Percentiles rank a stretch among this genome's conserved stretches.
Evolutionary conservation across 2,888 invertebrate species (phyloP).

Genomic region (Platycheirus albimanus): DNA sequence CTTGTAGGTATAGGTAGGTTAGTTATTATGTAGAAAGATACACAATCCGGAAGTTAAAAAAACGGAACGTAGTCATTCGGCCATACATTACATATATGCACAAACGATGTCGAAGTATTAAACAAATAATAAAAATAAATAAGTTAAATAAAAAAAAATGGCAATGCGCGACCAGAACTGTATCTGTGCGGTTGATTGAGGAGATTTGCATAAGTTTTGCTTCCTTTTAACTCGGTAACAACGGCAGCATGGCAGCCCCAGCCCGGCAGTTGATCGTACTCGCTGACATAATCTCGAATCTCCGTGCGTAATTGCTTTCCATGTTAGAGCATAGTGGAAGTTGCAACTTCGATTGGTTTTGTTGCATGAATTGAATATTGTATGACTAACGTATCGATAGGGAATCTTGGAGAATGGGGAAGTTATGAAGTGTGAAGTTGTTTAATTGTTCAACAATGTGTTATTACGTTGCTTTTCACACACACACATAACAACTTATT

Average conservation of each 20-base stretch:
- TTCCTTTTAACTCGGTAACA: constrained; percentile 53
- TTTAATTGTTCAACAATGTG: constrained; percentile 25
- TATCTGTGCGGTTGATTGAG: constrained; percentile 37
- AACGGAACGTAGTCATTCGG: constrained; percentile 52
- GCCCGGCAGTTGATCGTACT: background rate
- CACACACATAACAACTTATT: too few species aligned
- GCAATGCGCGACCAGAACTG: constrained; percentile 40
- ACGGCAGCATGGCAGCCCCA: too few species aligned
- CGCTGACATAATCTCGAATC: constrained; percentile 69
- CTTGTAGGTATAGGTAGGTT: background rate
- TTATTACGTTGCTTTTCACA: too few species aligned
- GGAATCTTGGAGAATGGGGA: constrained; percentile 26
- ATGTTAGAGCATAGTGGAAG: constrained; percentile 47
- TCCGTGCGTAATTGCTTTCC: constrained; percentile 52
- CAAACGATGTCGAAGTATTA: constrained; percentile 2
- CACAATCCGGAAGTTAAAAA: constrained; percentile 67
- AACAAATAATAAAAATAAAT: constrained; percentile 21
- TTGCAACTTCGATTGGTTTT: constrained; percentile 34
- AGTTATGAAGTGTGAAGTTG: constrained; percentile 5
- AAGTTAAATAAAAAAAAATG: constrained; percentile 1
- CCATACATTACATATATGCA: too few species aligned
- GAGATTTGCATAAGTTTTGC: constrained; percentile 68
- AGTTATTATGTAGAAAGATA: background rate
- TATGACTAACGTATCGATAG: constrained; percentile 17
- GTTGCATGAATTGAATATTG: constrained; percentile 20